Evolutionary conservation across 2,888 invertebrate genomes (phyloP).

Genomic region (Achlya flavicornis): DNA sequence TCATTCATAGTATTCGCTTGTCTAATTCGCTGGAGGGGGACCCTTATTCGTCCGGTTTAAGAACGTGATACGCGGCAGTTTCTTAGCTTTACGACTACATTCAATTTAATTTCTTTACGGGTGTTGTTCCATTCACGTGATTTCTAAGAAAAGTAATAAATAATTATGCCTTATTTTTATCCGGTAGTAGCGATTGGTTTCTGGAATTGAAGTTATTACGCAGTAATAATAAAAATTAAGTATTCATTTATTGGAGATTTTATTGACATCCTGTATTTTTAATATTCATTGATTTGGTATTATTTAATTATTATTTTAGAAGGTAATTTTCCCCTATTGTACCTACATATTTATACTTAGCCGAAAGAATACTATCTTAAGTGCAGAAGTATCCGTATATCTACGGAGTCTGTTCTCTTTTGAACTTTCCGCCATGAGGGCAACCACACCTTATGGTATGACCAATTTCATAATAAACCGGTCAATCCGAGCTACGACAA

Average conservation of each 20-base stretch:
- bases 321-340: too few relatives aligned
- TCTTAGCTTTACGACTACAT: constrained; percentile 6
- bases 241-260: too few relatives aligned
- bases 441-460: constrained; percentile 21
- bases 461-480: constrained; percentile 21
- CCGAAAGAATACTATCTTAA: too few relatives aligned
- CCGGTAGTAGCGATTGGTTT: neutral
- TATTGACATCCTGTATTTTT: too few relatives aligned
- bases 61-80: constrained; percentile 2
- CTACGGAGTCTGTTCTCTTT: too few relatives aligned
- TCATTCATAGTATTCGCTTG: neutral
- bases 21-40: neutral
- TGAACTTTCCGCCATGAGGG: constrained; percentile 14
- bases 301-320: too few relatives aligned
- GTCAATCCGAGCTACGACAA: constrained; percentile 9
- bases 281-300: too few relatives aligned
- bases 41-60: neutral
- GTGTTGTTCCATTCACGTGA: neutral
- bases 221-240: constrained; percentile 12
- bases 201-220: neutral
- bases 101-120: constrained; percentile 3
- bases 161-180: neutral
- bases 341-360: too few relatives aligned
- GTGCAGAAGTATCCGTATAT: too few relatives aligned
- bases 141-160: neutral